Evolutionary conservation across 1,140 invertebrate genomes (phyloP).

Genomic region (Ptiloglossa arizonensis): DNA sequence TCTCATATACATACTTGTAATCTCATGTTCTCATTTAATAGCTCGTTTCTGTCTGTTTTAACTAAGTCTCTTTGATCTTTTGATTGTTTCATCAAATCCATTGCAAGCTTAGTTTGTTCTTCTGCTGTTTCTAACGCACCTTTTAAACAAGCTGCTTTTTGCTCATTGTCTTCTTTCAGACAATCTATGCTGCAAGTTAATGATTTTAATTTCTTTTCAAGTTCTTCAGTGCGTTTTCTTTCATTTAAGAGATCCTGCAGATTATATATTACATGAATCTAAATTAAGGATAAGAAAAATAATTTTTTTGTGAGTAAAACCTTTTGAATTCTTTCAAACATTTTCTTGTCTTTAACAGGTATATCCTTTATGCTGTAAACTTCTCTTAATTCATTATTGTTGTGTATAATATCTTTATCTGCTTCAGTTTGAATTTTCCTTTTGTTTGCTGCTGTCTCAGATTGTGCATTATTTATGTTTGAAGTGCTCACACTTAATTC

Average conservation of each 20-base stretch:
- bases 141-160: conserved; percentile 52
- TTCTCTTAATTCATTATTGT: not conserved
- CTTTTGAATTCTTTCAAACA: conserved; percentile 30
- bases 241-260: conserved; percentile 59
- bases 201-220: conserved; percentile 59
- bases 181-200: conserved; percentile 50
- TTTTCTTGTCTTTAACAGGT: not conserved
- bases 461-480: not conserved
- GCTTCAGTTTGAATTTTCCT: not conserved
- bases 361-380: conserved; percentile 17
- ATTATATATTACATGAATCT: conserved; percentile 3
- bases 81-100: conserved; percentile 60
- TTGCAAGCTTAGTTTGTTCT: conserved; percentile 58
- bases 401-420: not conserved
- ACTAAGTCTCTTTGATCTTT: conserved; percentile 53
- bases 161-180: conserved; percentile 52
- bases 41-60: conserved; percentile 58
- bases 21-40: conserved; percentile 55
- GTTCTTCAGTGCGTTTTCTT: conserved; percentile 49
- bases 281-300: not conserved
- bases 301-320: conserved; percentile 4
- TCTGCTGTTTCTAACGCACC: conserved; percentile 53
- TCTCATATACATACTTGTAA: conserved; percentile 50
- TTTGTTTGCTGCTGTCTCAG: not conserved
- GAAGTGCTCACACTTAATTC: not conserved